Evolutionary conservation across 2,113 vertebrate genomes (phyloP).

Genomic region (Todiramphus saurophagus): DNA sequence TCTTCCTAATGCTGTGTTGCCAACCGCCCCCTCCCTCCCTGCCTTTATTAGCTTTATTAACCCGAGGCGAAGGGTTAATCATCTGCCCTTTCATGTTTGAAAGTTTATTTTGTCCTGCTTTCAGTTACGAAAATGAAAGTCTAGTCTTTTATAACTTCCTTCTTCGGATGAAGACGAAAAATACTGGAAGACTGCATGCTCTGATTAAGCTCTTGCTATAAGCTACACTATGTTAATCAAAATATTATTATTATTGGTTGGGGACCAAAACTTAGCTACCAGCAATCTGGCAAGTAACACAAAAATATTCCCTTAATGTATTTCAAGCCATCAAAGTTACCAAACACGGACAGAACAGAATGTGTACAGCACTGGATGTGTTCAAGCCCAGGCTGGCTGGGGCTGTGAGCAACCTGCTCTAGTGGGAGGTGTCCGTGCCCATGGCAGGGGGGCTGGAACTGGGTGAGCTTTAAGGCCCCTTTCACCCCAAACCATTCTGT

Average conservation of each 20-base stretch:
- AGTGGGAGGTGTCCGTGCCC: no score
- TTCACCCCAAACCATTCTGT: no score
- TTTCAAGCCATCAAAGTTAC: background rate
- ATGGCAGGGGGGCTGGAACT: no score
- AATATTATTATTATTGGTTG: background rate
- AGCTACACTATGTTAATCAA: background rate
- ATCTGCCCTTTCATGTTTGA: background rate
- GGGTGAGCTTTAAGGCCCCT: no score
- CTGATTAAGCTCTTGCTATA: background rate
- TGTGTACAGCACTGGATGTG: background rate
- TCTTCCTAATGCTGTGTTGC: background rate
- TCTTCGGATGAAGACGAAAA: background rate
- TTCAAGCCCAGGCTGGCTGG: no score
- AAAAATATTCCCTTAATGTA: background rate
- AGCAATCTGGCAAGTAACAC: background rate
- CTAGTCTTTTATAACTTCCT: background rate
- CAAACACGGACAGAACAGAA: background rate
- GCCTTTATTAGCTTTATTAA: background rate
- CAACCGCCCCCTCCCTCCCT: background rate
- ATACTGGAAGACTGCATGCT: background rate
- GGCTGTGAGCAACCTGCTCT: no score
- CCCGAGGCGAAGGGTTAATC: constrained; percentile 9
- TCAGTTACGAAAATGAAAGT: background rate
- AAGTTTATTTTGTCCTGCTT: constrained; percentile 17
- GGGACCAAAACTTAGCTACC: background rate